Base-by-base conservation (phyloP, 2,888 invertebrate genomes). In the Gastrophysa polygoni region DNA sequence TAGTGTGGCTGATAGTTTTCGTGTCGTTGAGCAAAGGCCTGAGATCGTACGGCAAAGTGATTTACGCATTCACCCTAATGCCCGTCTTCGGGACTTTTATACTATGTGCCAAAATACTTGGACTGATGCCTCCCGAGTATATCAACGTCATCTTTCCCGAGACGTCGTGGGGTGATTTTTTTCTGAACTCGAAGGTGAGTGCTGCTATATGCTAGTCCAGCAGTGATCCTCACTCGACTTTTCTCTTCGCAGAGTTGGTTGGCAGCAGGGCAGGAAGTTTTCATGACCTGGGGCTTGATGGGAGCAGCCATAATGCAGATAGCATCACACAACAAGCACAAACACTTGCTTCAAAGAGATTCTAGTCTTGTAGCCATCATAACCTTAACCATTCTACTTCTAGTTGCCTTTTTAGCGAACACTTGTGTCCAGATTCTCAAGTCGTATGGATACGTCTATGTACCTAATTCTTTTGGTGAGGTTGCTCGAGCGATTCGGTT, bases 1-100 rank as follows among this genome's bases (percentile, higher is more conserved):
- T 95, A 3, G 90, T 95, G 18, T 96, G 95, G 95, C 90, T 93
- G 86, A 89, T 93, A 51, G 90, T 95, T 5, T 95, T 95, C 77
- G 88, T 95, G 18, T 89, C 92, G 47, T 85, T 95, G 18, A 93
- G 94, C 80, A 94, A 93, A 86, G 95, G 95, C 61, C 82, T 95
- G 44, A 87, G 91, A 71, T 92, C 92, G 0, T 92, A 92, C 73
- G 92, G 93, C 61, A 93, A 92, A 85, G 91, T 92, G 14, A 88
- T 93, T 7, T 91, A 91, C 81, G 87, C 91, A 64, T 87, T 95
- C 73, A 90, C 91, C 54, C 82, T 93, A 66, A 80, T 93, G 64
- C 94, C 95, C 2, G 86, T 95, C 47, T 86, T 91, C 69, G 89
- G 92, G 2, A 90, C 89, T 29, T 82, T 91, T 51, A 85, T 92